Percentiles rank a stretch among this genome's conserved stretches.
phyloP scores from a whole-genome alignment of 1,140 invertebrate genomes.

The Saccostrea cuccullata region DNA sequence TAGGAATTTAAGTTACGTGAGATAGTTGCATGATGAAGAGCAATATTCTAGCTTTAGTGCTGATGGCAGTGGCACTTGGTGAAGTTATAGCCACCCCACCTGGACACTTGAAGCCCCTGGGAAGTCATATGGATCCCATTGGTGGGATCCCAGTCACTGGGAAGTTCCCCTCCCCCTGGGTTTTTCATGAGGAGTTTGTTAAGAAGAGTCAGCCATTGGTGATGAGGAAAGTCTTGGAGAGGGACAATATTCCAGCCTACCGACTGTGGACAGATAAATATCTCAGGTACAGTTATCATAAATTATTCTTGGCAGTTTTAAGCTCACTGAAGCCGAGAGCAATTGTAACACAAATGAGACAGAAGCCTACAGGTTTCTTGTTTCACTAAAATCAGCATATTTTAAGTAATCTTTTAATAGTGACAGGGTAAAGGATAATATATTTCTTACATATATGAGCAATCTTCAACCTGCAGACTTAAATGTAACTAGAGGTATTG shows the following conservation, averaged over 20 bases:
- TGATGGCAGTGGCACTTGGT: neutral
- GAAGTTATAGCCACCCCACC: neutral
- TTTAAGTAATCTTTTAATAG: too few species aligned
- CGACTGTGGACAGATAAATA: constrained; percentile 73
- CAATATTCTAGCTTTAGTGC: neutral
- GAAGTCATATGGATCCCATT: constrained; percentile 50
- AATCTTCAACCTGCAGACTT: too few species aligned
- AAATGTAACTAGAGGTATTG: too few species aligned
- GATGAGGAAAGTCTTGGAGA: constrained; percentile 64
- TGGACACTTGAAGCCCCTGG: constrained; percentile 52
- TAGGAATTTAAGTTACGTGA: neutral
- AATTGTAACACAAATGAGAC: too few species aligned
- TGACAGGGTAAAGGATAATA: too few species aligned
- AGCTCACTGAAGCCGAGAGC: too few species aligned
- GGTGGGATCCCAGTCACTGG: constrained; percentile 55
- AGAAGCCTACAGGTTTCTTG: too few species aligned
- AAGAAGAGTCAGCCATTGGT: constrained; percentile 61
- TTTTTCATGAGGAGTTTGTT: constrained; percentile 68
- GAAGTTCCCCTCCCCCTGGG: constrained; percentile 65
- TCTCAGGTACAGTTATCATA: constrained; percentile 54
- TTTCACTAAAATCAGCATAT: too few species aligned
- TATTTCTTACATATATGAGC: too few species aligned
- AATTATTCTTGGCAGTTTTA: too few species aligned
- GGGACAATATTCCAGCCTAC: constrained; percentile 65
- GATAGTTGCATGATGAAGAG: neutral